Evolutionary conservation across 2,113 vertebrate species (phyloP).

Genomic region (Carassius carassius): DNA sequence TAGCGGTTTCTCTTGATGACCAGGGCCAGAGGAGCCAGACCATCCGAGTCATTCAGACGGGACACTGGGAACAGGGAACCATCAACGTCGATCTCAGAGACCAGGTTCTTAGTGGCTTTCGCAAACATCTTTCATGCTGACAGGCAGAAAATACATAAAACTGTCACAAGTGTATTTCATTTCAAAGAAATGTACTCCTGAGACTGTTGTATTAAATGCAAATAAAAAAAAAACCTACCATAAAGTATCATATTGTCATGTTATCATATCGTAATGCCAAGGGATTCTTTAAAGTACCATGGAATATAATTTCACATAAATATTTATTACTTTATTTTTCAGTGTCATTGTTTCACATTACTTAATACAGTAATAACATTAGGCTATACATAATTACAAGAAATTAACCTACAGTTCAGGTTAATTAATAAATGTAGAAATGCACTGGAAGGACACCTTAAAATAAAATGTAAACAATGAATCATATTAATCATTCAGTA

Average conservation of each 20-base stretch:
- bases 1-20: constrained; percentile 83
- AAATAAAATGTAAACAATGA: neutral
- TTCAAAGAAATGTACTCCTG: neutral
- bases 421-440: neutral
- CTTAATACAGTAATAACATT: neutral
- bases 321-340: neutral
- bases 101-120: constrained; percentile 87
- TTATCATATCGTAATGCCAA: neutral
- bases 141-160: neutral
- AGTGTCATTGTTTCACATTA: neutral
- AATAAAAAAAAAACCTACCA: too few relatives aligned
- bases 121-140: constrained; percentile 82
- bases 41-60: constrained; percentile 82
- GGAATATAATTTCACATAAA: neutral
- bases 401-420: neutral
- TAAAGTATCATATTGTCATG: neutral
- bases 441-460: neutral
- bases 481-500: neutral
- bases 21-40: constrained; percentile 79
- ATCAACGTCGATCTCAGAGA: constrained; percentile 82
- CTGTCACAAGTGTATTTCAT: neutral
- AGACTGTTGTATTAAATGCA: neutral
- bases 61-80: constrained; percentile 84
- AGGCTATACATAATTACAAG: neutral
- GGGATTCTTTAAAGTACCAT: neutral